A percentile compares a stretch with the other conserved stretches of the same genome.
phyloP scores from a whole-genome alignment of 2,797 vertebrate species.

The Crossoptilon crossoptilon region DNA sequence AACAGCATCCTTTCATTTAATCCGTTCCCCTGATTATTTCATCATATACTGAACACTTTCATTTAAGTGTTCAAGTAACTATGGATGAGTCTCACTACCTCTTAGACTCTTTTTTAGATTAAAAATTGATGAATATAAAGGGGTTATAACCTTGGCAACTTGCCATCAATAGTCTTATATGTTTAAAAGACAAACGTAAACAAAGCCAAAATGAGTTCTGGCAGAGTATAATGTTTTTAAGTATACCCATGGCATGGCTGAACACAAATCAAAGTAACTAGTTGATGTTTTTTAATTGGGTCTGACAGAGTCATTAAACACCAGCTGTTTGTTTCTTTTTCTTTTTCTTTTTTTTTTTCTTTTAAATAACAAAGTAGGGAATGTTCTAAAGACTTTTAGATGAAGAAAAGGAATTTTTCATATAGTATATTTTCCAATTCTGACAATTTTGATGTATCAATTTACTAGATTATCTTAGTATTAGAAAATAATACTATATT shows the following conservation, averaged over 20 bases:
- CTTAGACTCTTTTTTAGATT: conserved; percentile 79
- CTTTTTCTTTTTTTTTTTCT: neutral
- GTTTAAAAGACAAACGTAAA: conserved; percentile 84
- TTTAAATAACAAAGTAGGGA: conserved; percentile 60
- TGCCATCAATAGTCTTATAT: conserved; percentile 80
- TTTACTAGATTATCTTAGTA: conserved; percentile 2
- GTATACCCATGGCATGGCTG: conserved; percentile 84
- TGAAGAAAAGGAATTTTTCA: conserved; percentile 57
- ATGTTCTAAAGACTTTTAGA: conserved; percentile 39
- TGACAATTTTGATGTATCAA: neutral
- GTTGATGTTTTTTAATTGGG: conserved; percentile 96
- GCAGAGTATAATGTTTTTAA: conserved; percentile 86
- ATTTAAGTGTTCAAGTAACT: conserved; percentile 72
- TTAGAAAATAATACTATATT: conserved; percentile 13
- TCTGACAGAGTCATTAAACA: conserved; percentile 96
- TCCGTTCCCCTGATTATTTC: conserved; percentile 51
- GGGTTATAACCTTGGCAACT: conserved; percentile 81
- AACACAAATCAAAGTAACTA: conserved; percentile 96
- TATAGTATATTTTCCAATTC: neutral
- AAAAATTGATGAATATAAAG: conserved; percentile 85
- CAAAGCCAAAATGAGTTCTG: conserved; percentile 81
- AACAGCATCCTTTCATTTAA: conserved; percentile 18
- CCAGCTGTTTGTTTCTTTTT: conserved; percentile 92
- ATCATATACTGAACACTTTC: conserved; percentile 50
- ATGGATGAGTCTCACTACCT: conserved; percentile 70